Conservation (phyloP, 2,113 vertebrate species). For the Oreocharis arfaki region DNA sequence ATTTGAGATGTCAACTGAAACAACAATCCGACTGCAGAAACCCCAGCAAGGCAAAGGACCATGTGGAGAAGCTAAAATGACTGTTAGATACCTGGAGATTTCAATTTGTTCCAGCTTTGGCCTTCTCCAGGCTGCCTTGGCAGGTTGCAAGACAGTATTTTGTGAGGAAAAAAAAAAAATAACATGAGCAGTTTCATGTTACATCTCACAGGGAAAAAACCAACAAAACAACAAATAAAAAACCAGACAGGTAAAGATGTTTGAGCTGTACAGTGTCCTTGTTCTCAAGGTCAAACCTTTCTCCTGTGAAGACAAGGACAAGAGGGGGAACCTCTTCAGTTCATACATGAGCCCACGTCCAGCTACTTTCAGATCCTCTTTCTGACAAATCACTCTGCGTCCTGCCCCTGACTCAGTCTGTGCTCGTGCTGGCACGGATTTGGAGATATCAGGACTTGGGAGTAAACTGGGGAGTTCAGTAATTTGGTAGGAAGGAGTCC, state of each 20-base stretch:
- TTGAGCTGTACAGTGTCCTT: neutral
- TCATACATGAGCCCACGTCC: rapidly evolving
- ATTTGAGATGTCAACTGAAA: neutral
- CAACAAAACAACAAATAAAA: no score
- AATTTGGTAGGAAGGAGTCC: neutral
- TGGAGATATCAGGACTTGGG: neutral
- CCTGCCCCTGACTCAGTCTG: neutral
- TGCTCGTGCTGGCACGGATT: neutral
- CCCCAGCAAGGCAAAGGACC: neutral
- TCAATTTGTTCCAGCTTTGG: neutral
- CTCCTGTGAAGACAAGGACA: neutral
- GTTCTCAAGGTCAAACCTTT: neutral
- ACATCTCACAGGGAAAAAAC: rapidly evolving
- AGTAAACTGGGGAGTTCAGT: neutral
- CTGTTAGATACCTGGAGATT: constrained; percentile 20
- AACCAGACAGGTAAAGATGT: neutral
- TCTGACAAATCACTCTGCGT: neutral
- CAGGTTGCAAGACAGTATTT: neutral
- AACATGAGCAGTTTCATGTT: neutral
- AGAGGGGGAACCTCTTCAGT: rapidly evolving
- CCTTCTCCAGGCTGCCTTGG: neutral
- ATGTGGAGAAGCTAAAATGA: constrained; percentile 6
- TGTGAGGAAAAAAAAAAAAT: neutral
- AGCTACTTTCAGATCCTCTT: neutral
- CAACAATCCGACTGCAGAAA: neutral